phyloP scores from a whole-genome alignment of 2,113 vertebrate species.

The Nothobranchius furzeri region DNA sequence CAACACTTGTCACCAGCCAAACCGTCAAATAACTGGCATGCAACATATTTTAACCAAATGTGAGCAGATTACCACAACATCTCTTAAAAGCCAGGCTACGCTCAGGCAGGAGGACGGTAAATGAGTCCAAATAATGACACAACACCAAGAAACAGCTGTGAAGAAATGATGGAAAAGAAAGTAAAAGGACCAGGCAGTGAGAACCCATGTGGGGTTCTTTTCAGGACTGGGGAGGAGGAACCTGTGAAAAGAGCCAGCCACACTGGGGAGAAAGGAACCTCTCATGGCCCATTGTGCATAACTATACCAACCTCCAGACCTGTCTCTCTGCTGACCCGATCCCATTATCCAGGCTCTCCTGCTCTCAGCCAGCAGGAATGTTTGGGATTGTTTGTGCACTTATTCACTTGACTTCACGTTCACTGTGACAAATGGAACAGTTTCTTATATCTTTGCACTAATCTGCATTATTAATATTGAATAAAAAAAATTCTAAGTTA shows the following conservation, averaged over 20 bases:
- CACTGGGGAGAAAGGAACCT: slow-evolving; percentile 66
- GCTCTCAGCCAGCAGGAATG: slow-evolving; percentile 62
- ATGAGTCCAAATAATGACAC: slow-evolving; percentile 76
- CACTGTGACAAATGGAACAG: not conserved
- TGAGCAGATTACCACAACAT: slow-evolving; percentile 58
- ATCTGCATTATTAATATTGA: not conserved
- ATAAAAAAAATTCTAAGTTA: no score
- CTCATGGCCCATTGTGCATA: slow-evolving; percentile 72
- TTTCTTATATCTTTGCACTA: not conserved
- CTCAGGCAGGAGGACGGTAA: slow-evolving; percentile 48
- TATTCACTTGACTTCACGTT: slow-evolving; percentile 30
- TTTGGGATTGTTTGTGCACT: slow-evolving; percentile 57
- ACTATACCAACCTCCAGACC: slow-evolving; percentile 58
- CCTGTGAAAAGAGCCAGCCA: slow-evolving; percentile 76
- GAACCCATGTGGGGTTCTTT: slow-evolving; percentile 66
- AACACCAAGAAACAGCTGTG: slow-evolving; percentile 73
- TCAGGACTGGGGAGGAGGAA: slow-evolving; percentile 55
- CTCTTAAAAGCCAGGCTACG: slow-evolving; percentile 46
- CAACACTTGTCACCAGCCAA: slow-evolving; percentile 63
- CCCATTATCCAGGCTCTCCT: slow-evolving; percentile 31
- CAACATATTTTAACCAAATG: slow-evolving; percentile 64
- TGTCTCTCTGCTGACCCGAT: slow-evolving; percentile 49
- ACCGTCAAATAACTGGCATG: slow-evolving; percentile 67
- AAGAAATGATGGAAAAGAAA: slow-evolving; percentile 73
- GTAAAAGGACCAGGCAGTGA: slow-evolving; percentile 56